Evolutionary conservation across 2,113 vertebrate genomes (phyloP).

Genomic region (Theropithecus gelada): DNA sequence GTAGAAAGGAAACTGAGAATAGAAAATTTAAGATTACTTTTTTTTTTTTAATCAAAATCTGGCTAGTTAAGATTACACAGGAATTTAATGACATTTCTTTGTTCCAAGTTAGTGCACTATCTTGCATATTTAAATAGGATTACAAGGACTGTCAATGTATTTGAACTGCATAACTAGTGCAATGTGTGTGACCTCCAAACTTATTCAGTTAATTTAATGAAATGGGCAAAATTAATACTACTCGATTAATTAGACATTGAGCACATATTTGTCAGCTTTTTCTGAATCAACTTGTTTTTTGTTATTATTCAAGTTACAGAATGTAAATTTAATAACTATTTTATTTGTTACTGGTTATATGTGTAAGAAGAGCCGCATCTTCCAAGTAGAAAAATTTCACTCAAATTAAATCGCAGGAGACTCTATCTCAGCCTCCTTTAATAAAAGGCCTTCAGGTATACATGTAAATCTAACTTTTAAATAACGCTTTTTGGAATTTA

Average conservation of each 20-base stretch:
- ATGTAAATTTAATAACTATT: not conserved
- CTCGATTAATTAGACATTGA: not conserved
- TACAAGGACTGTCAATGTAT: not conserved
- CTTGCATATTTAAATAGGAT: not conserved
- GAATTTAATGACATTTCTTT: not conserved
- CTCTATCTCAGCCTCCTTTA: conserved; percentile 30
- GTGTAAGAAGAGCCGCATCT: not conserved
- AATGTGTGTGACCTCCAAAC: not conserved
- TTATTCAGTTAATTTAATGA: not conserved
- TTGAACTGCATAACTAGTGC: not conserved
- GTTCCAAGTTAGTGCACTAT: not conserved
- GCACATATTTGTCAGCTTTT: not conserved
- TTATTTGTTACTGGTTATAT: not conserved
- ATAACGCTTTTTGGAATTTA: not conserved
- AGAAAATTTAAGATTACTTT: not conserved
- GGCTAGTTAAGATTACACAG: not conserved
- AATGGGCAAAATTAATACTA: not conserved
- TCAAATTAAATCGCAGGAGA: not conserved
- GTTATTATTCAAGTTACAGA: not conserved
- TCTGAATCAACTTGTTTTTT: not conserved
- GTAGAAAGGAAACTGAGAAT: not conserved
- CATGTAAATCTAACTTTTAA: conserved; percentile 57
- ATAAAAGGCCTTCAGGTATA: not conserved
- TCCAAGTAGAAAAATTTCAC: conserved; percentile 8
- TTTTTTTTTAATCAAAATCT: not conserved